A percentile compares a stretch with the other conserved stretches of the same genome.
Evolutionary conservation across 2,888 invertebrate species (phyloP).

Genomic region (Trichopoda pennipes): DNA sequence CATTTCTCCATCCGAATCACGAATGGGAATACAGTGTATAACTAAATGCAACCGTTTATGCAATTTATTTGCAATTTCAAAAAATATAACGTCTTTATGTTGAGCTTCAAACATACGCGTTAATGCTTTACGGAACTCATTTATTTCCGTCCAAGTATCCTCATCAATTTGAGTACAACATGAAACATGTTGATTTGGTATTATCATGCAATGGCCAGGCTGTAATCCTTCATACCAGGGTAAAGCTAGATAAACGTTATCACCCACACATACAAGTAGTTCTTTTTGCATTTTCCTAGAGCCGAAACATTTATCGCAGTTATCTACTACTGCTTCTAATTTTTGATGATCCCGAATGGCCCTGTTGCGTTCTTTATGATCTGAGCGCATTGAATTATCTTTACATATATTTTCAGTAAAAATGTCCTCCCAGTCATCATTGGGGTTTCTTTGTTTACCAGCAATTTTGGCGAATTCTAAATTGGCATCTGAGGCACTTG

Average conservation of each 20-base stretch:
- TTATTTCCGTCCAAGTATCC: conserved; percentile 95
- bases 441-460: conserved; percentile 84
- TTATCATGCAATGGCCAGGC: conserved; percentile 91
- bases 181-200: conserved; percentile 90
- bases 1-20: conserved; percentile 88
- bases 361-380: conserved; percentile 84
- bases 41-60: conserved; percentile 90
- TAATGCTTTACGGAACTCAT: conserved; percentile 87
- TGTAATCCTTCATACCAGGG: conserved; percentile 91
- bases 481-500: conserved; percentile 90
- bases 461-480: conserved; percentile 89
- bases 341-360: conserved; percentile 89
- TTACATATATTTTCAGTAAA: conserved; percentile 90
- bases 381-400: conserved; percentile 84
- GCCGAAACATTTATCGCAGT: conserved; percentile 88
- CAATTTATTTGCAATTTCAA: conserved; percentile 91
- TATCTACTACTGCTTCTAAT: conserved; percentile 87
- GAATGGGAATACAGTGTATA: conserved; percentile 91
- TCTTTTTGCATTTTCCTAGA: conserved; percentile 90
- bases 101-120: conserved; percentile 88
- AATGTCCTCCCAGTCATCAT: conserved; percentile 91
- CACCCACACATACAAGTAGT: conserved; percentile 90
- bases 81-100: conserved; percentile 92
- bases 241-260: conserved; percentile 91
- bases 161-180: conserved; percentile 94